These are phyloP conservation scores for Drymodes brunneopygia DNA, from an alignment of 2,113 vertebrate genomes.

Conservation along the genomic window DNA sequence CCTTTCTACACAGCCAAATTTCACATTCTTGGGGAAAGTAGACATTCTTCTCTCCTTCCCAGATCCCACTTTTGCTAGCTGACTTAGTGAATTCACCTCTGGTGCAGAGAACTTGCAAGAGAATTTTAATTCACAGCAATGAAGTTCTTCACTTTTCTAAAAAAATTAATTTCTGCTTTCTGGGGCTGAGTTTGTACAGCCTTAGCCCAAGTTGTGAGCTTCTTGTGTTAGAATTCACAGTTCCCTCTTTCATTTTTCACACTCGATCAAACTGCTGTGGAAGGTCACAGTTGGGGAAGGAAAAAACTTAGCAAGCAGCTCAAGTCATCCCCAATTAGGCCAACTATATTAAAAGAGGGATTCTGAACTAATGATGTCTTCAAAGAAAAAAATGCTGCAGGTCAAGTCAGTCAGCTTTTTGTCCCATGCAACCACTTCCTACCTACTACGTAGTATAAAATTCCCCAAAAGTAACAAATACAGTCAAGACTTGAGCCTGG, in stretches of 20 bases:
- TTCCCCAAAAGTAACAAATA: background rate
- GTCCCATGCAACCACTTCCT: background rate
- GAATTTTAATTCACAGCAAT: background rate
- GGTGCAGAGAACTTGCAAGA: background rate
- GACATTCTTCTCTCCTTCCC: background rate
- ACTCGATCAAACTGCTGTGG: background rate
- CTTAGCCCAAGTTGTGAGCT: background rate
- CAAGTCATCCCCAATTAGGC: background rate
- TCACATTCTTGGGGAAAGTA: background rate
- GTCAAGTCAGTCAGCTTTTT: background rate
- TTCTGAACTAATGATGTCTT: background rate
- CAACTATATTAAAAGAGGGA: background rate
- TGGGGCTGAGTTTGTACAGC: background rate
- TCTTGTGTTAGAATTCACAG: background rate
- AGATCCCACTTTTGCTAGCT: background rate
- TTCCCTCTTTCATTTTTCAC: background rate
- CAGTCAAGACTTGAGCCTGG: background rate
- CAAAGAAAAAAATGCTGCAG: background rate
- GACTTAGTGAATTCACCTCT: background rate
- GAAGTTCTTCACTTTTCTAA: background rate
- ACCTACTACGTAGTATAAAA: background rate
- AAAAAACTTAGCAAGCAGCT: background rate
- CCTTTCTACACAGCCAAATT: background rate
- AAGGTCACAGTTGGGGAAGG: background rate
- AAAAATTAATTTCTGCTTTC: background rate